phyloP scores from a whole-genome alignment of 1,140 invertebrate species.

The Habropoda laboriosa region DNA sequence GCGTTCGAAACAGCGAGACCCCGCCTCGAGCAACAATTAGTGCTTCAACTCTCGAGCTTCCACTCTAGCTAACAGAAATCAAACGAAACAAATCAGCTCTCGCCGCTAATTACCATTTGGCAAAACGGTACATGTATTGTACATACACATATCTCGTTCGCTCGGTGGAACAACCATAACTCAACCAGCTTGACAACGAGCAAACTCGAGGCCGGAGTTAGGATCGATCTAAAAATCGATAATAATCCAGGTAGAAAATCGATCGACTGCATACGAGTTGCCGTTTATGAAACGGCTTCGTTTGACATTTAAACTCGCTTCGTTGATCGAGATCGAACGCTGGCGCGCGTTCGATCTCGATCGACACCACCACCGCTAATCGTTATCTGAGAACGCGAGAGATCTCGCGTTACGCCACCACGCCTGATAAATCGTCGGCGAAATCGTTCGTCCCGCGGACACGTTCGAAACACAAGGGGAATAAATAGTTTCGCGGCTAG shows the following conservation, averaged over 20 bases:
- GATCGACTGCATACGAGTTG: background rate
- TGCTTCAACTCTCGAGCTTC: background rate
- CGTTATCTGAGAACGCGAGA: background rate
- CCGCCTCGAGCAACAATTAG: slow-evolving; percentile 21
- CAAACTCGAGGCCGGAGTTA: too few species aligned
- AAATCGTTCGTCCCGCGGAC: slow-evolving; percentile 38
- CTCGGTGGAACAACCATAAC: background rate
- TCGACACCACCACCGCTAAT: background rate
- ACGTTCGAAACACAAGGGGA: slow-evolving; percentile 15
- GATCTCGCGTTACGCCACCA: slow-evolving; percentile 25
- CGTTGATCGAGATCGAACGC: background rate
- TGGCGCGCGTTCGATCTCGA: too few species aligned
- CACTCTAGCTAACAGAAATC: background rate
- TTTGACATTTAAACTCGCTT: background rate
- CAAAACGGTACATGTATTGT: background rate
- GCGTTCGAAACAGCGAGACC: background rate
- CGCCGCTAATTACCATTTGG: background rate
- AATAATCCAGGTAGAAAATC: background rate
- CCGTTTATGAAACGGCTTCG: background rate
- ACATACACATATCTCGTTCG: background rate
- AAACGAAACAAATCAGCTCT: background rate
- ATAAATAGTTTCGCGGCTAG: slow-evolving; percentile 47
- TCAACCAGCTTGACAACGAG: slow-evolving; percentile 2
- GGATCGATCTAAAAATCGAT: slow-evolving; percentile 4
- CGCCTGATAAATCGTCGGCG: slow-evolving; percentile 45